Conservation (phyloP, 35 echinoderm and acorn worm species). For the Lytechinus pictus region DNA sequence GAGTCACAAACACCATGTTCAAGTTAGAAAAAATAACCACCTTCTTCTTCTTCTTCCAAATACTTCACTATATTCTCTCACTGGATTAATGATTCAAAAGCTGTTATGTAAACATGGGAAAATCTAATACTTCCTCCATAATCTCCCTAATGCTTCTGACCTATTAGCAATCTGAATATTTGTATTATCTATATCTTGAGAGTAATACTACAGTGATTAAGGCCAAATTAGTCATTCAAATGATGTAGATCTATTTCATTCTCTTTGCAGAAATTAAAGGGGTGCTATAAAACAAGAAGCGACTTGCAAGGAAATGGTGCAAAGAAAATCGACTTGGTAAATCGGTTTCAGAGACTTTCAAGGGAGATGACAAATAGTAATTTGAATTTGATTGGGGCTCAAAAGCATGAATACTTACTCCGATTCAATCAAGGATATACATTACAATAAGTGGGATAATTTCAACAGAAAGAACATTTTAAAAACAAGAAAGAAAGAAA, state of each 20-base stretch:
- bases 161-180: conserved; percentile 1
- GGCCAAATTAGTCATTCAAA: conserved; percentile 4
- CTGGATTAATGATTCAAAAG: background rate
- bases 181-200: background rate
- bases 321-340: background rate
- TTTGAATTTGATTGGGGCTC: background rate
- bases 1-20: no score
- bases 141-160: background rate
- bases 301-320: background rate
- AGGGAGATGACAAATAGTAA: background rate
- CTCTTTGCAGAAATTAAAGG: background rate
- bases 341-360: no score
- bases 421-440: background rate
- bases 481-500: background rate
- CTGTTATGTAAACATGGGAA: background rate
- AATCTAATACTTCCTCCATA: background rate
- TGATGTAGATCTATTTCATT: background rate
- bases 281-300: background rate
- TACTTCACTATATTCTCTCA: background rate
- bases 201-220: background rate
- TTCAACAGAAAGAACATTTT: background rate
- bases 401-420: background rate
- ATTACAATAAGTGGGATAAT: background rate
- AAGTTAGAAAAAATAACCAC: no score
- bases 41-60: background rate